Percentiles rank a stretch among this genome's conserved stretches.
phyloP scores from a whole-genome alignment of 2,797 vertebrate genomes.

The Cyclopterus lumpus region DNA sequence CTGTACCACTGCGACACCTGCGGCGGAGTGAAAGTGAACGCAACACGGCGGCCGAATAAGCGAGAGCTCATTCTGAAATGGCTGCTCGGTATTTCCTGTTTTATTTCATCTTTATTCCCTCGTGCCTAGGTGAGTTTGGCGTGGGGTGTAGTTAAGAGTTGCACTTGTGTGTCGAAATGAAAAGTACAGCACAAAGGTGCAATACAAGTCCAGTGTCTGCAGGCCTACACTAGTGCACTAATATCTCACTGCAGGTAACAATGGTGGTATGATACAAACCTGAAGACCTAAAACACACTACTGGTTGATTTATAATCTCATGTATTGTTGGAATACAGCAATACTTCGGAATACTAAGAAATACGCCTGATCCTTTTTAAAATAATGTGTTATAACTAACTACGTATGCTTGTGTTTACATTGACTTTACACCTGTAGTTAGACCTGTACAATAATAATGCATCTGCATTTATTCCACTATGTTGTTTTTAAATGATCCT shows the following conservation, averaged over 20 bases:
- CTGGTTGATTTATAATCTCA: neutral
- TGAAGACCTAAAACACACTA: neutral
- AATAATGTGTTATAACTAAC: neutral
- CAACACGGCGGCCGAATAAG: too few species aligned
- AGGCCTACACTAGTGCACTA: neutral
- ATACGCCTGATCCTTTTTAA: neutral
- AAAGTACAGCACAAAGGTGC: neutral
- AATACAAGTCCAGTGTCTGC: neutral
- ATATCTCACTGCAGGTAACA: neutral
- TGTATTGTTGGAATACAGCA: neutral
- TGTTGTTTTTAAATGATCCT: neutral
- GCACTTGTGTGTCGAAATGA: neutral
- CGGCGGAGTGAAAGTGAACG: slow-evolving; percentile 1
- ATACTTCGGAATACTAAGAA: neutral
- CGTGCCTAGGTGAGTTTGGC: slow-evolving; percentile 11
- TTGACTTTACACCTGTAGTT: neutral
- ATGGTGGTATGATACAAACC: neutral
- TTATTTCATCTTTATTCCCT: rapidly evolving
- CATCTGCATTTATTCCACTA: neutral
- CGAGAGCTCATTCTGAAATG: slow-evolving; percentile 9
- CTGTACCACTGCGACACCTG: neutral
- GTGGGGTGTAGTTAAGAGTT: rapidly evolving
- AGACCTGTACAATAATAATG: neutral
- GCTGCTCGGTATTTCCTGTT: neutral
- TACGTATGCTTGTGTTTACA: neutral